Base-by-base conservation (phyloP, 2,113 vertebrate genomes). In the Channa maculata region DNA sequence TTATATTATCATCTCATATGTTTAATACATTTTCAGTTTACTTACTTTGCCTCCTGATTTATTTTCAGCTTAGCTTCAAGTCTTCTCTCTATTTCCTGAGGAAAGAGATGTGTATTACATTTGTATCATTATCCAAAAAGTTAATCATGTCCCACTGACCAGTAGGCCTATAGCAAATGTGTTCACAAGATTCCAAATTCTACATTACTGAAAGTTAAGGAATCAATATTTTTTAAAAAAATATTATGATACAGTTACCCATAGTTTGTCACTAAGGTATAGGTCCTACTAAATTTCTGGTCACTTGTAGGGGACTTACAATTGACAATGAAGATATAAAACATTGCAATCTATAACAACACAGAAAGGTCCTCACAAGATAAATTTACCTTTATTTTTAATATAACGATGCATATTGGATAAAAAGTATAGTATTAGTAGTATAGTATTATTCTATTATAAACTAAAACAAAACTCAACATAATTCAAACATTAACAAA, bases 31-130 rank as follows among this genome's bases (percentile, higher is more conserved):
- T 33, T 12, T 1, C 2, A 67, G 2, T 48, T 79, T 45, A 37
- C 80, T 96, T 94, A 98, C 97, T 96, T 97, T 90, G 97, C 94
- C 86, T 97, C 96, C 87, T 97, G 95, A 3, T 94, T 96, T 92
- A 98, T 98, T 93, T 96, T 97, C 92, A 99, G 93, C 81, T 97
- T 98, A 90, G 97, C 97, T 82, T 98, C 97, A 92, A 99, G 93
- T 79, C 97, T 92, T 93, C 97, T 96, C 83, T 98, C 97, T 86
- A 99, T 97, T 93, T 99, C 97, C 97, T 99, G 58, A 2, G 44
- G 44, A 71, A 58, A 57, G 81, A 88, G 6, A 36, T 24, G 72
- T 59, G 59, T 37, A 65, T 11, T 14, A 65, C 1, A 14, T 33
- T 44, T 53, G 12, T 48, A 36, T 3, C 52, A 10, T 12, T 48